A percentile compares a stretch with the other conserved stretches of the same genome.
Conservation (phyloP, 2,888 invertebrate genomes). For the Frankliniella intonsa region DNA sequence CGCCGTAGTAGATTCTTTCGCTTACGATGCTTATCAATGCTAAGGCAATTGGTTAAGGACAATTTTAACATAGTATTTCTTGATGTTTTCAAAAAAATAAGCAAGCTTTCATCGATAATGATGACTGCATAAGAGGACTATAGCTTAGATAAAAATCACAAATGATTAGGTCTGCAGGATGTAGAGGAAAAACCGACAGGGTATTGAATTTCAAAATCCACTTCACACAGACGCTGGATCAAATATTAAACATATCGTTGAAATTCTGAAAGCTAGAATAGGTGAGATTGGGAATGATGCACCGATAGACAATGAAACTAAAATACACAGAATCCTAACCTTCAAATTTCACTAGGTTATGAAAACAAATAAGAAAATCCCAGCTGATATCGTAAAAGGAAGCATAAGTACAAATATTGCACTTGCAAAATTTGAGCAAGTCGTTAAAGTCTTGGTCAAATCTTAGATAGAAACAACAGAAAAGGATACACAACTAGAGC, state of each 20-base stretch:
- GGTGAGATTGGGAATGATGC: not conserved
- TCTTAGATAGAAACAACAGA: not conserved
- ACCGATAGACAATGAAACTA: not conserved
- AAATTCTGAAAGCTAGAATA: not conserved
- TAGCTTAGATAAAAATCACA: not conserved
- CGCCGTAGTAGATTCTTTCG: not conserved
- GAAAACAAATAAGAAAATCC: not conserved
- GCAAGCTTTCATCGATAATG: not conserved
- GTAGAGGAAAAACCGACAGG: not conserved
- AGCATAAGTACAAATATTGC: not conserved
- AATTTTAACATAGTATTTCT: not conserved
- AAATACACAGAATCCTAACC: not conserved
- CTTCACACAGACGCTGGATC: not conserved
- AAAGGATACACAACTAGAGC: conserved; percentile 7
- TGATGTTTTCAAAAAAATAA: not conserved
- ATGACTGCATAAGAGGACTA: not conserved
- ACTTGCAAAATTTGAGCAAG: not conserved
- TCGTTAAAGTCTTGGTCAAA: not conserved
- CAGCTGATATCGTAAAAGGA: not conserved
- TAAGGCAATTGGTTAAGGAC: not conserved
- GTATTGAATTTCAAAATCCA: not conserved
- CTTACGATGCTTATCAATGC: not conserved
- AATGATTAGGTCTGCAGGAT: not conserved
- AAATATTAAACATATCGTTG: not conserved
- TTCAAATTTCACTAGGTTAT: not conserved